These are phyloP conservation scores for Microcebus ravelobensis DNA, from an alignment of 2,113 vertebrate genomes.

Conservation along the genomic window DNA sequence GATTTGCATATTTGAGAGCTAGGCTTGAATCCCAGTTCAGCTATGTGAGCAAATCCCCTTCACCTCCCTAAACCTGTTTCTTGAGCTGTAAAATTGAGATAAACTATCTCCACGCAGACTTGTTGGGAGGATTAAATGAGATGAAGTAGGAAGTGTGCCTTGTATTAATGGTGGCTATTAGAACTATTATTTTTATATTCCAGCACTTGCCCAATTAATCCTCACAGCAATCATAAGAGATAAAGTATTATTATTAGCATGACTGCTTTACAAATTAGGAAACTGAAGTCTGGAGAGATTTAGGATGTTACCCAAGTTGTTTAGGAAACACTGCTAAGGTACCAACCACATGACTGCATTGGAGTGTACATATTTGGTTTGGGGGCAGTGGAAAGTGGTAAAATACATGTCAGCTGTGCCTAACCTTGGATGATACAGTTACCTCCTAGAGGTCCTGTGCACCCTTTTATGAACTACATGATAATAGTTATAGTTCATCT, in stretches of 20 bases:
- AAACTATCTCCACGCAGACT: not conserved
- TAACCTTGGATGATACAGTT: not conserved
- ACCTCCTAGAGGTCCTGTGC: not conserved
- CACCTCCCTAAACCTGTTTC: not conserved
- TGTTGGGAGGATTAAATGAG: not conserved
- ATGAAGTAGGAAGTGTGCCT: not conserved
- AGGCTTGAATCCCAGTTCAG: not conserved
- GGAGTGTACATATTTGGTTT: not conserved
- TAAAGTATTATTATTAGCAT: not conserved
- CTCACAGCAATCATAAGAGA: not conserved
- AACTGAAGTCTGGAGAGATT: not conserved
- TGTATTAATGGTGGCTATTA: not conserved
- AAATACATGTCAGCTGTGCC: not conserved
- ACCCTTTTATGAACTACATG: not conserved
- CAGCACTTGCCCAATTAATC: not conserved
- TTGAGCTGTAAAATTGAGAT: slow-evolving; percentile 1
- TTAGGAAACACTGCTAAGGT: not conserved
- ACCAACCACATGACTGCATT: not conserved
- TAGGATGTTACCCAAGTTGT: not conserved
- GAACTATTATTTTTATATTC: not conserved
- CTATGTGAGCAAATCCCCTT: slow-evolving; percentile 6
- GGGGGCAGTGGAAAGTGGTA: not conserved
- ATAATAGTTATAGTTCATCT: not conserved
- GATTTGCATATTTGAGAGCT: not conserved
- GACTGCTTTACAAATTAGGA: not conserved